Evolutionary conservation across 2,797 vertebrate species (phyloP).

Genomic region (Argyrosomus regius): DNA sequence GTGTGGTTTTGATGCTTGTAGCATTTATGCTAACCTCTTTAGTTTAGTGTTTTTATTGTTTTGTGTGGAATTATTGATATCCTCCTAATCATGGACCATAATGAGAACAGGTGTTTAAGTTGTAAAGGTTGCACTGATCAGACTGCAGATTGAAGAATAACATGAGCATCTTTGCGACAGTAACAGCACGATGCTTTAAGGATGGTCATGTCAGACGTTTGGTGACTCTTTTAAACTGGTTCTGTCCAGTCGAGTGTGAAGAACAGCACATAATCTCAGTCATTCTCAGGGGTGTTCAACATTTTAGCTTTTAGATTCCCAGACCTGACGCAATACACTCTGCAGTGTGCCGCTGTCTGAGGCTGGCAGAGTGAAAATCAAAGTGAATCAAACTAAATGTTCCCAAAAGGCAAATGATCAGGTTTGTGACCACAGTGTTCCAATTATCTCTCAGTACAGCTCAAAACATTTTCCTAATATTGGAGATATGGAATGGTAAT

Average conservation of each 20-base stretch:
- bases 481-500: background rate
- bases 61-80: background rate
- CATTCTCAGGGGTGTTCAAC: background rate
- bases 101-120: no score
- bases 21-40: no score
- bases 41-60: background rate
- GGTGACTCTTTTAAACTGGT: background rate
- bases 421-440: background rate
- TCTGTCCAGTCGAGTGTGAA: background rate
- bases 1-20: no score
- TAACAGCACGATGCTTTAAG: background rate
- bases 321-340: background rate
- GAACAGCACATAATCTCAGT: background rate
- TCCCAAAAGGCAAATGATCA: background rate
- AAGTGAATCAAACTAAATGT: background rate
- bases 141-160: no score
- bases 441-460: background rate
- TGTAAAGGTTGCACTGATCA: no score
- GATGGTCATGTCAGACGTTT: background rate
- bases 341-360: background rate
- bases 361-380: background rate
- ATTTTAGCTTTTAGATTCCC: background rate
- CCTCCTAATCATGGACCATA: no score
- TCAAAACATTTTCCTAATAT: background rate
- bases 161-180: background rate